Evolutionary conservation across 1,140 invertebrate genomes (phyloP).

Genomic region (Drosophila sproati): DNA sequence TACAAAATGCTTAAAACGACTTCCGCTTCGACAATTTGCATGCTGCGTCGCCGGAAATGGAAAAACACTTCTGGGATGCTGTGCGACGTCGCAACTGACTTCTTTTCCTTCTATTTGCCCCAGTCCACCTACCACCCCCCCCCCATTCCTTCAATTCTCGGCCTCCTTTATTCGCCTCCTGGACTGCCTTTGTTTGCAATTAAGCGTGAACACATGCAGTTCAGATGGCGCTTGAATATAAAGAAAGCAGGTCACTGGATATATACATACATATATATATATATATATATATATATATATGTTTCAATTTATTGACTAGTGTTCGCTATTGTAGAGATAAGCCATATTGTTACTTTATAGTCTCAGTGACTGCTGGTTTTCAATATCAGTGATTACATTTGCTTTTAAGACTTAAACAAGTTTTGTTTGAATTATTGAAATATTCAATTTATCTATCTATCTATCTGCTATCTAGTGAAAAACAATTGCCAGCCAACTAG

Average conservation of each 20-base stretch:
- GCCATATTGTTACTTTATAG: background rate
- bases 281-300: constrained; percentile 9
- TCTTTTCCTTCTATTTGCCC: too few relatives aligned
- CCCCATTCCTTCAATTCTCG: background rate
- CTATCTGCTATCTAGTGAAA: too few relatives aligned
- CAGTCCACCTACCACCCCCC: background rate
- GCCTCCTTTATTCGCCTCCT: background rate
- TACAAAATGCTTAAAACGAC: constrained; percentile 79
- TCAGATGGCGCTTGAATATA: constrained; percentile 9
- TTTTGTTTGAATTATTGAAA: too few relatives aligned
- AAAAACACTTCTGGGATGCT: constrained; percentile 69
- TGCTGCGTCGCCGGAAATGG: constrained; percentile 76
- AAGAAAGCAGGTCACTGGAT: constrained; percentile 67
- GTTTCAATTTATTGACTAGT: constrained; percentile 5
- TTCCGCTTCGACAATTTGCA: constrained; percentile 76
- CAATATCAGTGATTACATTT: background rate
- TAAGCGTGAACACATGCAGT: constrained; percentile 75
- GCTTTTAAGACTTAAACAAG: too few relatives aligned
- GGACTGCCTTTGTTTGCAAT: constrained; percentile 60
- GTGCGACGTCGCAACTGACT: constrained; percentile 3
- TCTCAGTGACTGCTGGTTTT: too few relatives aligned
- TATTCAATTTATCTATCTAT: too few relatives aligned
- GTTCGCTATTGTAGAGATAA: background rate
- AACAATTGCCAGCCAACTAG: too few relatives aligned
- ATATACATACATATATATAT: constrained; percentile 36